Percentiles rank a stretch among this genome's conserved stretches.
These are phyloP conservation scores for Ophioninae sp. DNA, from an alignment of 2,888 invertebrate genomes.

Conservation along the genomic window DNA sequence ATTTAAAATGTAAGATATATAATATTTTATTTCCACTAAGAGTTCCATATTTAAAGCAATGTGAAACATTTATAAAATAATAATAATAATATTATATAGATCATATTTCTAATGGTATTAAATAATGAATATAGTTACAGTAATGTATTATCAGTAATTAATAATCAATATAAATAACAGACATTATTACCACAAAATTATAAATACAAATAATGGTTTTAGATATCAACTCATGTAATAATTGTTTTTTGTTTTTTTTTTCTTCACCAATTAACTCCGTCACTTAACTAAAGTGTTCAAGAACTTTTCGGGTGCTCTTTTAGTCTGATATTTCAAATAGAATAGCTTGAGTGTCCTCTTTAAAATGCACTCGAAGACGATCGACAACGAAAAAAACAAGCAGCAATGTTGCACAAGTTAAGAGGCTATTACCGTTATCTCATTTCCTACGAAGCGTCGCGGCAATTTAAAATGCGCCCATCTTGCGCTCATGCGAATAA, in stretches of 20 bases:
- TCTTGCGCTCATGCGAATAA: slow-evolving; percentile 42
- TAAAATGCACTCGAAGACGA: not conserved
- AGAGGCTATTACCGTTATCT: slow-evolving; percentile 20
- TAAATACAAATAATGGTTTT: not conserved
- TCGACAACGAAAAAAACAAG: not conserved
- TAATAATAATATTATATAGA: too few species aligned
- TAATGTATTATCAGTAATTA: too few species aligned
- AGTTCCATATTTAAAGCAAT: not conserved
- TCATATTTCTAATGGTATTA: too few species aligned
- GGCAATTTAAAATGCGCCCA: slow-evolving; percentile 34
- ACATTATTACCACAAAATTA: not conserved
- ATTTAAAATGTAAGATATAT: too few species aligned
- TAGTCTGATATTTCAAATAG: not conserved
- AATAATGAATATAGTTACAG: too few species aligned
- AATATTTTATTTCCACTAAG: too few species aligned
- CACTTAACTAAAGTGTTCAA: not conserved
- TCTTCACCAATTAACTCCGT: not conserved
- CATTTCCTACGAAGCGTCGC: slow-evolving; percentile 9
- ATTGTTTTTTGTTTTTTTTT: not conserved
- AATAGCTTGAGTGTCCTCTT: not conserved
- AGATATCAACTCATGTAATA: not conserved
- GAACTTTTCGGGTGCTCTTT: not conserved
- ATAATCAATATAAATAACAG: not conserved
- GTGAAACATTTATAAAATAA: not conserved
- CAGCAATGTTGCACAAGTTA: slow-evolving; percentile 7